Evolutionary conservation across 2,797 vertebrate genomes (phyloP), one percentile per base, ranked within the genome.

Genomic region (Melanotaenia trifasciata): DNA sequence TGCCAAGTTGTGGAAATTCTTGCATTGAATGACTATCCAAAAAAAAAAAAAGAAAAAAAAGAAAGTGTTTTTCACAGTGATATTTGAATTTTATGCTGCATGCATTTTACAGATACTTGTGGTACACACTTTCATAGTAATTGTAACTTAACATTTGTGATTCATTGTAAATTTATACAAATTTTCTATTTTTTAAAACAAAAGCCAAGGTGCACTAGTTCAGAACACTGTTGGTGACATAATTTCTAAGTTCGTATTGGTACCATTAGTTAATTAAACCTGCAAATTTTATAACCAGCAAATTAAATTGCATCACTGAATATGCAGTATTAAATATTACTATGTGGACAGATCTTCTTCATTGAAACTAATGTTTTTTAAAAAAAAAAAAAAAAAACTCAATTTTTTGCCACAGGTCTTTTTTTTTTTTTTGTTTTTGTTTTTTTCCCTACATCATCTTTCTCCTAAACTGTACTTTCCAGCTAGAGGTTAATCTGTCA

Each of bases 391-490:
- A 30, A 30, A 30, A 18, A 45, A 45, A 20, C 16, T 20, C 4
- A 45, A 45, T 6, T 45, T 20, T 45, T 5, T 6, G 16, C 43
- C 43, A 40, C 57, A 35, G 11, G 10, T 33, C 16, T 28, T 26
- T 62, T 76, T 40, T 70, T 0, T 51, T 30, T 35, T 30, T 7
- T 20, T n/a, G n/a, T n/a, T n/a, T n/a, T n/a, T n/a, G n/a, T 30
- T 30, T 30, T 30, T 30, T 0, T 5, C 4, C 28, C 50, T 10
- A 2, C 33, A 7, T 30, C 36, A 22, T 58, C 14, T 56, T 70
- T 67, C 70, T 64, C 26, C 22, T 11, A 33, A 53, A 36, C 9
- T 61, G 30, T 67, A 3, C 24, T 80, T 84, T 78, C 77, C 74
- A 82, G 24, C 30, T 50, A 6, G 38, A 9, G 11, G 11, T 45